Evolutionary conservation across 2,888 invertebrate genomes (phyloP).

Genomic region (Drosophila fulvimacula): DNA sequence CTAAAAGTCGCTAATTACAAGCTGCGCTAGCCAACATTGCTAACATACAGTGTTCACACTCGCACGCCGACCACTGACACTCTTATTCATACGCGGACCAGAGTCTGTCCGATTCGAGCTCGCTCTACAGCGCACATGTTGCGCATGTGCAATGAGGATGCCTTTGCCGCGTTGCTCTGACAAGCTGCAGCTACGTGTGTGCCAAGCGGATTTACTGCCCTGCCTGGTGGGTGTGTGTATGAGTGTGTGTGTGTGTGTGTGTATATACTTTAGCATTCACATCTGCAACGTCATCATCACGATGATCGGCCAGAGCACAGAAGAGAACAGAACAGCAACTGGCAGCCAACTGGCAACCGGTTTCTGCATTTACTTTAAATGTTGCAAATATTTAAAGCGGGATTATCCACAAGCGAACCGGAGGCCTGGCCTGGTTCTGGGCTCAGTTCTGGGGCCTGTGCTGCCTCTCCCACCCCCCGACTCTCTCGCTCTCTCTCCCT

Average conservation of each 20-base stretch:
- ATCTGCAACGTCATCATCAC: constrained; percentile 64
- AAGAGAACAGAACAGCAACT: constrained; percentile 23
- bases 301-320: constrained; percentile 29
- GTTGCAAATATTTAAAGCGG: constrained; percentile 75
- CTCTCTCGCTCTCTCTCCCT: background rate
- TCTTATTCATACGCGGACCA: constrained; percentile 18
- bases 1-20: constrained; percentile 71
- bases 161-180: constrained; percentile 42
- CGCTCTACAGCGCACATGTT: constrained; percentile 50
- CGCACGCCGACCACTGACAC: constrained; percentile 20
- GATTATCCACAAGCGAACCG: constrained; percentile 65
- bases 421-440: constrained; percentile 66
- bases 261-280: constrained; percentile 39
- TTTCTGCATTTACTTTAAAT: constrained; percentile 73
- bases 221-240: constrained; percentile 41
- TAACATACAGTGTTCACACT: constrained; percentile 20
- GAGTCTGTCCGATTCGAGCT: constrained; percentile 10
- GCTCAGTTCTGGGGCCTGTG: constrained; percentile 24
- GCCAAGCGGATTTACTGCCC: constrained; percentile 72
- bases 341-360: constrained; percentile 62
- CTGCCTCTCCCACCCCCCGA: background rate
- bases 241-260: constrained; percentile 21
- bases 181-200: constrained; percentile 66
- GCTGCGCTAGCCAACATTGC: constrained; percentile 20
- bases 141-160: constrained; percentile 76